A percentile compares a stretch with the other conserved stretches of the same genome.
Evolutionary conservation across 2,888 invertebrate species (phyloP).

Genomic region (Drosophila falleni): DNA sequence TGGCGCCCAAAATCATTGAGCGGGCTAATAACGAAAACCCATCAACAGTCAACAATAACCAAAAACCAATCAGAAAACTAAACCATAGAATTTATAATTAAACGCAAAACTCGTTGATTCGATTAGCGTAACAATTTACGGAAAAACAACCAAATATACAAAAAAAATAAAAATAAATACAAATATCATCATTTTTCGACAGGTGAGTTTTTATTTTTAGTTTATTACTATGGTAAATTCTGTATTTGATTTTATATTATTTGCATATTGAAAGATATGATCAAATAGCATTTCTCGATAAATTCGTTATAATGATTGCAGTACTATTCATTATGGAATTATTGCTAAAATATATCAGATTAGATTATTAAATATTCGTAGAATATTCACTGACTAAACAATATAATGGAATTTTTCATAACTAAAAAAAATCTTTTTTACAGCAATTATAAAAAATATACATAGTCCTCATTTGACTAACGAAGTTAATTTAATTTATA

Average conservation of each 20-base stretch:
- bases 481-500: background rate
- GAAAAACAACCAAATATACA: constrained; percentile 26
- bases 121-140: constrained; percentile 41
- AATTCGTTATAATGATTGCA: background rate
- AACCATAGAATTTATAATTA: constrained; percentile 60
- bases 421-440: background rate
- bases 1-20: constrained; percentile 66
- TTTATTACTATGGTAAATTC: background rate
- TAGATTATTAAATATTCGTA: background rate
- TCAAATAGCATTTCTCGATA: background rate
- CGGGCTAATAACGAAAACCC: constrained; percentile 44
- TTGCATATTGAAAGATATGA: background rate
- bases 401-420: background rate
- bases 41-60: constrained; percentile 44
- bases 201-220: constrained; percentile 31
- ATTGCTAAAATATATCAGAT: background rate
- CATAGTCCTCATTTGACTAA: background rate
- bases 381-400: background rate
- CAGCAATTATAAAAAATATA: background rate
- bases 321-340: background rate
- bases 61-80: constrained; percentile 54
- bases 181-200: constrained; percentile 20
- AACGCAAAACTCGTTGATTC: constrained; percentile 43
- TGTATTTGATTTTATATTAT: background rate
- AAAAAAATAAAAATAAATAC: constrained; percentile 29